These are phyloP conservation scores for Epizoanthus stellaris DNA, from an alignment of 92 coral and sea anemone genomes.

Conservation along the genomic window DNA sequence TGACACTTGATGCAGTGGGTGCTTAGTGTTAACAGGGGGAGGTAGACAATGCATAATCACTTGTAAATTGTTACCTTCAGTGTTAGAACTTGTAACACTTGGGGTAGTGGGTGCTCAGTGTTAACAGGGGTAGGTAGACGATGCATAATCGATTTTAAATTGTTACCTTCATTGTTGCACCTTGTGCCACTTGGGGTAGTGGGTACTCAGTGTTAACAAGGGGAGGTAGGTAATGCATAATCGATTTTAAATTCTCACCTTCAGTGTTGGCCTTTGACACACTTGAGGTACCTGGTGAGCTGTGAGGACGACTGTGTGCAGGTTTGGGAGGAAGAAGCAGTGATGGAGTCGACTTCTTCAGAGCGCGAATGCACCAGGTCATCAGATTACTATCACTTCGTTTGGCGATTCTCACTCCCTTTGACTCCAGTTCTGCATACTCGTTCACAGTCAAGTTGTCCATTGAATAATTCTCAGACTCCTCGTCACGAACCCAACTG, in stretches of 20 bases:
- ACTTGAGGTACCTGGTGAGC: constrained; percentile 60
- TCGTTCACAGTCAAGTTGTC: constrained; percentile 1
- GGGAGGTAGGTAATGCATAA: not conserved
- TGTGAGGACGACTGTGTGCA: constrained; percentile 62
- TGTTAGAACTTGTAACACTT: not conserved
- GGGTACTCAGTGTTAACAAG: not conserved
- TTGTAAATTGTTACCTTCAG: constrained; percentile 1
- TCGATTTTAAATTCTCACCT: not conserved
- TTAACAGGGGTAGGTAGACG: not conserved
- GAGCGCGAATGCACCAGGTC: constrained; percentile 82
- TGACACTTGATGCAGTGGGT: not conserved
- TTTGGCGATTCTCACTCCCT: constrained; percentile 47
- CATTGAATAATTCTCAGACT: not conserved
- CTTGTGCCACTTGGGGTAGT: not conserved
- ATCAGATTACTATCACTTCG: constrained; percentile 59
- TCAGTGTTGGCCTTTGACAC: not conserved
- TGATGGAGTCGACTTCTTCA: constrained; percentile 63
- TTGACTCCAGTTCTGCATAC: constrained; percentile 24
- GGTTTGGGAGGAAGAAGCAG: constrained; percentile 75
- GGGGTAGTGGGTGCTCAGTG: not conserved
- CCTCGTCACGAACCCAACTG: not conserved
- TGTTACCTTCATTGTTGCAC: constrained; percentile 1
- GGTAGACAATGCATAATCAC: not conserved
- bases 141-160: not conserved
- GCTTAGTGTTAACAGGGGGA: not conserved